A percentile compares a stretch with the other conserved stretches of the same genome.
phyloP scores from a whole-genome alignment of 2,888 invertebrate species.

The Lepidocyrtinus sp. region DNA sequence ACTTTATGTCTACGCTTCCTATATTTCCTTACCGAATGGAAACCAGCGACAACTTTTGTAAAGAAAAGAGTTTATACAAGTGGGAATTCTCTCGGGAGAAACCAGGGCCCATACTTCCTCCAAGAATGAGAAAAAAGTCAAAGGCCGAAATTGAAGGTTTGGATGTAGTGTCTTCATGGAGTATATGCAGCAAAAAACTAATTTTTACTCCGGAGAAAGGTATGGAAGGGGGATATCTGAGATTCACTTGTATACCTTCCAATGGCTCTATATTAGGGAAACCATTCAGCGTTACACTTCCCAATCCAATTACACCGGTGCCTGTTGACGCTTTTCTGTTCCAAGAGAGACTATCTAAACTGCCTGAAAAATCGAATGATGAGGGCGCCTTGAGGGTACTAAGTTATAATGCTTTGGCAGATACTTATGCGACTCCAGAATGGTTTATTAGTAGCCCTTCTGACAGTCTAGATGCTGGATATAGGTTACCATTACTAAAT shows the following conservation, averaged over 20 bases:
- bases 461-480: slow-evolving; percentile 86
- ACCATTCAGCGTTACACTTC: slow-evolving; percentile 52
- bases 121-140: slow-evolving; percentile 29
- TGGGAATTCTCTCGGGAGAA: slow-evolving; percentile 64
- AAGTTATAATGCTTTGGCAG: slow-evolving; percentile 92
- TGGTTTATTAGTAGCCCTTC: slow-evolving; percentile 83
- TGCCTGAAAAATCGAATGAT: slow-evolving; percentile 60
- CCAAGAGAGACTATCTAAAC: slow-evolving; percentile 49
- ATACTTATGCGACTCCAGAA: slow-evolving; percentile 91
- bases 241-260: slow-evolving; percentile 63
- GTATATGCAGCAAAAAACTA: slow-evolving; percentile 20
- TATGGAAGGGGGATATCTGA: slow-evolving; percentile 46
- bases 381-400: slow-evolving; percentile 79
- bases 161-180: not conserved
- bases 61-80: slow-evolving; percentile 49
- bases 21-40: slow-evolving; percentile 65
- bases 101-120: slow-evolving; percentile 8
- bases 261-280: slow-evolving; percentile 60
- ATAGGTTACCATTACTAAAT: slow-evolving; percentile 87
- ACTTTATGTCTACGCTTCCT: slow-evolving; percentile 58
- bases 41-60: slow-evolving; percentile 60
- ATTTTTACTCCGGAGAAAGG: slow-evolving; percentile 50
- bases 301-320: slow-evolving; percentile 32
- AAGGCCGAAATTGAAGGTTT: slow-evolving; percentile 19
- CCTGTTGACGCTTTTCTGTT: slow-evolving; percentile 54